phyloP scores from a whole-genome alignment of 1,140 invertebrate genomes.

The Adelges cooleyi region DNA sequence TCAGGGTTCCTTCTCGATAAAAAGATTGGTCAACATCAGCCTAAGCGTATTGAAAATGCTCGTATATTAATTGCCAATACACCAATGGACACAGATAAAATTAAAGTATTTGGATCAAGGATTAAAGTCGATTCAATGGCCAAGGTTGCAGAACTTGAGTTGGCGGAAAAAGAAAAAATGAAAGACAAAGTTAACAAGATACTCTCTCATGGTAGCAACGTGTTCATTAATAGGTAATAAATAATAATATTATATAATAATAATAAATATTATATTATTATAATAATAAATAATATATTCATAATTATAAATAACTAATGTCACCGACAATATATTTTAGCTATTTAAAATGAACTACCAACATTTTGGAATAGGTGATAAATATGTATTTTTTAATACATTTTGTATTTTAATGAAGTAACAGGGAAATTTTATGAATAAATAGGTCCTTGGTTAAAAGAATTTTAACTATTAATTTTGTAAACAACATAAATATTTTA shows the following conservation, averaged over 20 bases:
- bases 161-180: slow-evolving; percentile 99
- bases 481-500: no score
- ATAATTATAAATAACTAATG: no score
- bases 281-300: no score
- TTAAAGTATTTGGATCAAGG: slow-evolving; percentile 98
- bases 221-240: slow-evolving; percentile 87
- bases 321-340: no score
- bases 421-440: no score
- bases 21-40: slow-evolving; percentile 81
- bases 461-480: no score
- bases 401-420: no score
- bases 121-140: slow-evolving; percentile 96
- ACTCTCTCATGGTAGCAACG: slow-evolving; percentile 88
- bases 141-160: slow-evolving; percentile 94
- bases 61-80: slow-evolving; percentile 99
- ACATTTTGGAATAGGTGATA: no score
- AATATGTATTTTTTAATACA: no score
- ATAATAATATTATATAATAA: not conserved
- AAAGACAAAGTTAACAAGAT: slow-evolving; percentile 98
- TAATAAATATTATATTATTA: not conserved
- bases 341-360: no score
- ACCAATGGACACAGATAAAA: slow-evolving; percentile 99
- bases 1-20: slow-evolving; percentile 91
- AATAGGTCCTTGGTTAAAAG: no score
- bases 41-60: slow-evolving; percentile 72